Base-by-base conservation (phyloP, 1,140 invertebrate species). In the Lucilia cuprina region DNA sequence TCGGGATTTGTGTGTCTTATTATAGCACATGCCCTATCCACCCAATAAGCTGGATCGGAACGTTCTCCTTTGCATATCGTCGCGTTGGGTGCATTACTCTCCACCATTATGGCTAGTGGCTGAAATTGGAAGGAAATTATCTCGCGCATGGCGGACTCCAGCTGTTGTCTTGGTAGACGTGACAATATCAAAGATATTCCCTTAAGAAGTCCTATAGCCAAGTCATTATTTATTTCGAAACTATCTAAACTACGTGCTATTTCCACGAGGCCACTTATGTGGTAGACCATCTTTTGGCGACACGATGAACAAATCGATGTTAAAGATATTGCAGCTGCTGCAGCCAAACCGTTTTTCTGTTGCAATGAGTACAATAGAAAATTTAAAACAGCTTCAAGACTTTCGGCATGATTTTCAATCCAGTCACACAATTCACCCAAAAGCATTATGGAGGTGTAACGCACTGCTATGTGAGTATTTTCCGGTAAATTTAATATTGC, bases 391-490 rank as follows among this genome's bases (percentile, higher is more conserved):
- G 96, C 94, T 89, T 97, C 95, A 87, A 98, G 91, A 35, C 94
- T 94, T 84, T 95, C 93, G 0, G 96, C 93, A 92, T 99, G 97
- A 90, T 94, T 94, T 88, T 98, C 96, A 65, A 99, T 96, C 98
- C 98, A 99, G 89, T 99, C 97, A 87, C 96, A 96, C 21, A 99
- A 92, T 92, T 99, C 97, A 7, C 98, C 98, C 47, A 99, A 92
- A 17, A 99, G 92, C 84, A 97, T 93, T 78, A 98, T 94, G 86
- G 96, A 97, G 0, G 98, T 99, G 88, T 96, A 95, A 77, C 96
- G 93, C 0, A 99, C 96, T 12, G 97, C 97, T 77, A 97, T 93
- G 88, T 99, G 98, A 0, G 96, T 95, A 82, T 94, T 94, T 85
- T 95, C 93, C 0, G 97, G 96, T 89, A 98, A 94, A 87, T 94